A percentile compares a stretch with the other conserved stretches of the same genome.
Evolutionary conservation across 2,797 vertebrate genomes (phyloP).

Genomic region (Acipenser oxyrinchus): DNA sequence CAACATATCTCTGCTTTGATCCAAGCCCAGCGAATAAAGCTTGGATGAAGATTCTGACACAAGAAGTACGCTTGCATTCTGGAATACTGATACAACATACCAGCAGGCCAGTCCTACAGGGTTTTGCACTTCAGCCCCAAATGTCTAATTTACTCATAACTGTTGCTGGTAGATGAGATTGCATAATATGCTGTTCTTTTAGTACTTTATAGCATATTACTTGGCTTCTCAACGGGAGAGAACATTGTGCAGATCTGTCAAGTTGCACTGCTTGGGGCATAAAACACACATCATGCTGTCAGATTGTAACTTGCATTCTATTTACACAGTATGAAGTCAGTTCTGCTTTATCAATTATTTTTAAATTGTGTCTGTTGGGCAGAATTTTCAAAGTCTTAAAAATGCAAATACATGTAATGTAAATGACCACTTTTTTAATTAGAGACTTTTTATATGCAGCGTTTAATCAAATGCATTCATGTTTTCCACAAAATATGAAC

Average conservation of each 20-base stretch:
- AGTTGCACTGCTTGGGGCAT: neutral
- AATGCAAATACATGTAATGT: too few relatives aligned
- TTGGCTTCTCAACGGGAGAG: neutral
- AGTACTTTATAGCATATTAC: neutral
- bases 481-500: too few relatives aligned
- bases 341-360: too few relatives aligned
- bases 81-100: neutral
- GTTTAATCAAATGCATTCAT: too few relatives aligned
- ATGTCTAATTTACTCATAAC: neutral
- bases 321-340: too few relatives aligned
- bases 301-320: neutral
- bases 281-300: neutral
- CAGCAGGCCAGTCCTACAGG: neutral
- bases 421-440: too few relatives aligned
- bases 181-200: neutral
- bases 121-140: neutral
- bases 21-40: constrained; percentile 8
- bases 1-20: constrained; percentile 17
- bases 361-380: too few relatives aligned
- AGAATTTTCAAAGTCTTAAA: too few relatives aligned
- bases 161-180: neutral
- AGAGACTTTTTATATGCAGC: too few relatives aligned
- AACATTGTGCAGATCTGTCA: neutral
- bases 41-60: constrained; percentile 5
- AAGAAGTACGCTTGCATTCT: neutral